A percentile compares a stretch with the other conserved stretches of the same genome.
Conservation (phyloP, 2,113 vertebrate genomes). For the Podarcis raffonei region DNA sequence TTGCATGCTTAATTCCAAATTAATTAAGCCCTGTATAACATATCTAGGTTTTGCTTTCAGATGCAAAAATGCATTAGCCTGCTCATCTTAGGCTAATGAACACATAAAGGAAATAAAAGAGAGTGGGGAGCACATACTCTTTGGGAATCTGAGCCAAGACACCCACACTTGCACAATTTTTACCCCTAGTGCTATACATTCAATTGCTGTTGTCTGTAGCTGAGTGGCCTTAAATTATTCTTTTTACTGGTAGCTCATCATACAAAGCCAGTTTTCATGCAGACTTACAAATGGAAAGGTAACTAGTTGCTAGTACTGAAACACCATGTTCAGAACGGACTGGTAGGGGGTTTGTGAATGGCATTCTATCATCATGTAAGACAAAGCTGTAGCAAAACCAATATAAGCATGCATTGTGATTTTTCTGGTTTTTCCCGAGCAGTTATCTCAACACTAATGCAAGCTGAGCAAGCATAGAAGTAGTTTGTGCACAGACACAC, state of each 20-base stretch:
- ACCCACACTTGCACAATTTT: background rate
- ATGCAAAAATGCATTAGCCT: background rate
- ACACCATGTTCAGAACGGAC: background rate
- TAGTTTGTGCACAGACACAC: too few relatives aligned
- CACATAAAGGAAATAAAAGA: background rate
- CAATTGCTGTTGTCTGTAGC: background rate
- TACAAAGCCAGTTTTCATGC: background rate
- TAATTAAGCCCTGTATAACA: background rate
- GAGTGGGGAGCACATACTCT: background rate
- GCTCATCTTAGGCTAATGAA: background rate
- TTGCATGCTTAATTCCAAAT: background rate
- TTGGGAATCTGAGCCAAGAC: background rate
- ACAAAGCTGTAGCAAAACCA: background rate
- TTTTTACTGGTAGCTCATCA: background rate
- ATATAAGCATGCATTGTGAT: too few relatives aligned
- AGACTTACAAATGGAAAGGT: background rate
- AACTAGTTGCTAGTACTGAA: background rate
- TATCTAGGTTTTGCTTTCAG: background rate
- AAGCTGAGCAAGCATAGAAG: too few relatives aligned
- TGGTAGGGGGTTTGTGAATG: background rate
- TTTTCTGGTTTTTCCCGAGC: background rate
- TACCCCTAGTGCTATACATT: background rate
- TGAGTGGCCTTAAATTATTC: background rate
- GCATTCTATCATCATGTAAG: background rate
- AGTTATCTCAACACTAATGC: too few relatives aligned